Conservation (phyloP, 1,140 invertebrate genomes). For the Drosophila ohnishii region DNA sequence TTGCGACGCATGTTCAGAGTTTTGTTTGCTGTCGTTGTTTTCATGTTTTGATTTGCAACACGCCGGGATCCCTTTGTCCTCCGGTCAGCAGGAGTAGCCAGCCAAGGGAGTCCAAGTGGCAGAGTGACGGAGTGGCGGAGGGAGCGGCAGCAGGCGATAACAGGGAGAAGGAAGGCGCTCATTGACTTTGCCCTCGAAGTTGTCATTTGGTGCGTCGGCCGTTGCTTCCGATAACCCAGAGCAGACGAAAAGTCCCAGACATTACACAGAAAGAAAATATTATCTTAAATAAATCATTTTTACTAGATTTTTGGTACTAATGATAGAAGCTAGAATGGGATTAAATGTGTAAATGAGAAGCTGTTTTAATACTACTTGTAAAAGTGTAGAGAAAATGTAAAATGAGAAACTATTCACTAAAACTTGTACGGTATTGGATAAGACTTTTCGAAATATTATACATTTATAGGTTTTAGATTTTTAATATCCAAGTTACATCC, state of each 20-base stretch:
- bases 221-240: constrained; percentile 60
- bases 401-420: too few species aligned
- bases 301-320: not conserved
- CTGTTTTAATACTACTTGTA: not conserved
- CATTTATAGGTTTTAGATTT: too few species aligned
- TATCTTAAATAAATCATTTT: too few species aligned
- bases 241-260: not conserved
- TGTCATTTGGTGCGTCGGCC: constrained; percentile 60
- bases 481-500: too few species aligned
- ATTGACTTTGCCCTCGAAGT: constrained; percentile 80
- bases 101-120: constrained; percentile 11
- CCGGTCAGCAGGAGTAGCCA: constrained; percentile 40
- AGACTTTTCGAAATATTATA: too few species aligned
- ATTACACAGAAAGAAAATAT: constrained; percentile 7
- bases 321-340: not conserved
- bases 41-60: constrained; percentile 77
- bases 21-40: constrained; percentile 77
- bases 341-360: too few species aligned
- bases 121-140: not conserved
- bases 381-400: not conserved
- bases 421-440: not conserved
- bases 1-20: constrained; percentile 75
- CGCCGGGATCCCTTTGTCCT: constrained; percentile 73
- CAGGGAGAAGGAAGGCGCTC: constrained; percentile 74
- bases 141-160: constrained; percentile 59